phyloP scores from a whole-genome alignment of 2,113 vertebrate genomes.

The Trochalopteron elliotii region DNA sequence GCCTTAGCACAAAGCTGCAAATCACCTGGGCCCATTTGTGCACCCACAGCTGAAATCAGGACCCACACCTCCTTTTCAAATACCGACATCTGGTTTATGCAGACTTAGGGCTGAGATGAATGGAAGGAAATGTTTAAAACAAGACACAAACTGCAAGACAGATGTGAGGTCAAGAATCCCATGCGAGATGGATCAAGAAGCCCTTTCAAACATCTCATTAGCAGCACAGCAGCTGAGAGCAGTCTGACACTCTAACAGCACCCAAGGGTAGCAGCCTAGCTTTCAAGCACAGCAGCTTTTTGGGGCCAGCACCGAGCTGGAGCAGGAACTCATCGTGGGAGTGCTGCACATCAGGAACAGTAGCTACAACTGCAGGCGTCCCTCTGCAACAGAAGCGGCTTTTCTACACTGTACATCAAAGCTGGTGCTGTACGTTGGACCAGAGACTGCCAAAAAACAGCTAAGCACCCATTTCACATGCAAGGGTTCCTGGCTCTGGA shows the following conservation, averaged over 20 bases:
- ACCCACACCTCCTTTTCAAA: neutral
- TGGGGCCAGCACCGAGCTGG: accelerated
- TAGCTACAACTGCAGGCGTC: neutral
- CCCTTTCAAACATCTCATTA: constrained; percentile 6
- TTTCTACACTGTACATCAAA: neutral
- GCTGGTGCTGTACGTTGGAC: accelerated
- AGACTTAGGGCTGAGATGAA: neutral
- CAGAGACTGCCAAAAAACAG: accelerated
- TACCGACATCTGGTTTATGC: neutral
- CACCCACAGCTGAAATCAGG: neutral
- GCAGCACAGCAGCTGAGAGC: neutral
- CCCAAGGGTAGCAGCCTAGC: neutral
- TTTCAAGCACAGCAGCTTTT: neutral
- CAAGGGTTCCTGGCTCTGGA: neutral
- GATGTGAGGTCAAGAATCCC: constrained; percentile 14
- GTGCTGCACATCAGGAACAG: neutral
- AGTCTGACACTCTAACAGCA: neutral
- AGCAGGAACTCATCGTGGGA: accelerated
- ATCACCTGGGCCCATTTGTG: neutral
- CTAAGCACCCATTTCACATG: neutral
- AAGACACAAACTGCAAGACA: neutral
- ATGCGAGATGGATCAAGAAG: neutral
- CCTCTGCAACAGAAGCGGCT: neutral
- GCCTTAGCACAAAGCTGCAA: neutral
- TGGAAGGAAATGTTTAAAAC: neutral